Base-by-base conservation (phyloP, 1,140 invertebrate species). In the Drosophila sproati region DNA sequence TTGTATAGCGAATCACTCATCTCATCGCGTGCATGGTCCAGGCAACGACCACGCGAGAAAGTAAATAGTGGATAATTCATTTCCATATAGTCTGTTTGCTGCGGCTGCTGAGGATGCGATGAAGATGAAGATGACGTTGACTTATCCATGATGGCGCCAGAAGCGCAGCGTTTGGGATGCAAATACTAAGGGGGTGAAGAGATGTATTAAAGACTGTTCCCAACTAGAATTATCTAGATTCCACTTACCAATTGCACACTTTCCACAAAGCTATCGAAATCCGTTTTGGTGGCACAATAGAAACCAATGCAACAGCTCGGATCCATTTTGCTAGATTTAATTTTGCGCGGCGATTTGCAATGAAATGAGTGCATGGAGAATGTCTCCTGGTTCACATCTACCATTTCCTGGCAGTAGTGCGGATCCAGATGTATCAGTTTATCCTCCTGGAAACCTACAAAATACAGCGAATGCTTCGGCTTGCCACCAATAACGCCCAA, bases 301-400 rank as follows among this genome's bases (percentile, higher is more conserved):
- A 98, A 98, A n/a, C 97, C 97, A 48, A 98, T 95, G 77, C 97
- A 97, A 93, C 97, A 98, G 61, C 97, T 98, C 2, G 98, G 98
- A 94, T 98, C 98, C 96, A 98, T 97, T 93, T 97, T 97, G 51
- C 93, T 95, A n/a, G 98, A 94, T 62, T 96, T 94, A 92, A 98
- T 95, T 93, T 98, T 98, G 51, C 97, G 94, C n/a, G 97, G 97
- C 28, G 96, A 96, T 57, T 95, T 94, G 91, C 97, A 98, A 91
- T 98, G 98, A 93, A 97, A 98, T 32, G 95, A 96, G 78, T 95
- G 93, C 35, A 96, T 90, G 2, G 96, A 94, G 90, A 96, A 97
- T 82, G 95, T 94, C 60, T 95, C 93, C 80, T 95, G 95, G 93
- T 95, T 95, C 0, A 97, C 96, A 93, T 98, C 96, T 6, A 98